Conservation (phyloP, 2,888 invertebrate genomes). For the Phortica okadai region DNA sequence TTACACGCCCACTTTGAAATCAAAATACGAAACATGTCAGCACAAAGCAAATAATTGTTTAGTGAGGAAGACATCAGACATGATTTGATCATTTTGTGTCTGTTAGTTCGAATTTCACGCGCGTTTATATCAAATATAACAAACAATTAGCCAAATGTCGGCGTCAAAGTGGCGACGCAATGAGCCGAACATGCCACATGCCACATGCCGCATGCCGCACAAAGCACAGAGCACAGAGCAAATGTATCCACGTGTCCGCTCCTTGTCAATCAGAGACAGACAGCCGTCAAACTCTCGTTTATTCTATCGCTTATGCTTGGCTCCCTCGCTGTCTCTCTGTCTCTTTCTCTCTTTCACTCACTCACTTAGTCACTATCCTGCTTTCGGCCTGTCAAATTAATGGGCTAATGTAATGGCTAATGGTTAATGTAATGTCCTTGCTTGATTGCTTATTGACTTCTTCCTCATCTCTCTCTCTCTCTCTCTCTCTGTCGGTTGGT, state of each 20-base stretch:
- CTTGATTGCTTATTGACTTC: background rate
- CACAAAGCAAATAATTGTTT: background rate
- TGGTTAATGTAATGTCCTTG: constrained; percentile 40
- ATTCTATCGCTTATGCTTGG: background rate
- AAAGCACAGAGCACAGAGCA: constrained; percentile 22
- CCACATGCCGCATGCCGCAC: background rate
- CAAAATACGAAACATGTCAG: background rate
- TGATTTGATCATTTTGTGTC: background rate
- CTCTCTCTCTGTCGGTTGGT: constrained; percentile 20
- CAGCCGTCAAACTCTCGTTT: constrained; percentile 42
- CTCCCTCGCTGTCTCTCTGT: background rate
- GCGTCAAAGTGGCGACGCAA: constrained; percentile 15
- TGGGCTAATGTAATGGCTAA: constrained; percentile 22
- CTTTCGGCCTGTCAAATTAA: constrained; percentile 24
- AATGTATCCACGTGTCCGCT: constrained; percentile 42
- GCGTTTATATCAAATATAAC: constrained; percentile 64
- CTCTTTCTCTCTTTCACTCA: background rate
- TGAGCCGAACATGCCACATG: background rate
- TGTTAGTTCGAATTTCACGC: constrained; percentile 52
- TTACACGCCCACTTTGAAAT: constrained; percentile 21
- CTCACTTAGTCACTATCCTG: background rate
- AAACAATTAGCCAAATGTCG: constrained; percentile 61
- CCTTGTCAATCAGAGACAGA: constrained; percentile 50
- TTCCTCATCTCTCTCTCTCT: background rate
- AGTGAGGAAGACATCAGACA: background rate